A percentile compares a stretch with the other conserved stretches of the same genome.
These are phyloP conservation scores for Todus mexicanus DNA, from an alignment of 2,797 vertebrate genomes.

Conservation along the genomic window DNA sequence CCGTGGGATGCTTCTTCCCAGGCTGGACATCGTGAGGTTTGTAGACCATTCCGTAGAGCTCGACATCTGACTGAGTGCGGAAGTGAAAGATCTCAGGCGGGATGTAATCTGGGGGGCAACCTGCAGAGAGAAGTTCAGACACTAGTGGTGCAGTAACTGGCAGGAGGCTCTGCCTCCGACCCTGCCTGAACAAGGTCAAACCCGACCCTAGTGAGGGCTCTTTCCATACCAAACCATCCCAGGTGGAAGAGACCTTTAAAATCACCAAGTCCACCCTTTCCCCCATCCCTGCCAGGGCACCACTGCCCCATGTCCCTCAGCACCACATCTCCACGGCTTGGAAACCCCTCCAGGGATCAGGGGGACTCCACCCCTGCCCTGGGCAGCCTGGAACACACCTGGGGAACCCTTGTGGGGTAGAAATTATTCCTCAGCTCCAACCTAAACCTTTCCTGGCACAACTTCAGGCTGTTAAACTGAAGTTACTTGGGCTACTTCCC, in stretches of 20 bases:
- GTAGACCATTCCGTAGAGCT: constrained; percentile 96
- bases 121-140: constrained; percentile 64
- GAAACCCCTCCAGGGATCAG: not conserved
- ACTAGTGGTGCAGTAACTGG: not conserved
- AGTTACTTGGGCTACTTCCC: not conserved
- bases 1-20: constrained; percentile 91
- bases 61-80: constrained; percentile 85
- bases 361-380: not conserved
- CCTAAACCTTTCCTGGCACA: not conserved
- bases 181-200: not conserved
- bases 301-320: not conserved
- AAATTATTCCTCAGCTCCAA: not conserved
- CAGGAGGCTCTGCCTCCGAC: not conserved
- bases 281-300: not conserved
- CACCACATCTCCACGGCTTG: not conserved
- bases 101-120: constrained; percentile 91
- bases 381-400: not conserved
- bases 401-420: not conserved
- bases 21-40: constrained; percentile 91
- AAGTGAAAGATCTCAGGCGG: constrained; percentile 97
- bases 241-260: not conserved
- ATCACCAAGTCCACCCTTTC: not conserved
- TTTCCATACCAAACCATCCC: not conserved
- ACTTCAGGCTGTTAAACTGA: not conserved
- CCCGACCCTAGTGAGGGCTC: not conserved